phyloP scores from a whole-genome alignment of 2,113 vertebrate genomes.

The Daphoenositta chrysoptera region DNA sequence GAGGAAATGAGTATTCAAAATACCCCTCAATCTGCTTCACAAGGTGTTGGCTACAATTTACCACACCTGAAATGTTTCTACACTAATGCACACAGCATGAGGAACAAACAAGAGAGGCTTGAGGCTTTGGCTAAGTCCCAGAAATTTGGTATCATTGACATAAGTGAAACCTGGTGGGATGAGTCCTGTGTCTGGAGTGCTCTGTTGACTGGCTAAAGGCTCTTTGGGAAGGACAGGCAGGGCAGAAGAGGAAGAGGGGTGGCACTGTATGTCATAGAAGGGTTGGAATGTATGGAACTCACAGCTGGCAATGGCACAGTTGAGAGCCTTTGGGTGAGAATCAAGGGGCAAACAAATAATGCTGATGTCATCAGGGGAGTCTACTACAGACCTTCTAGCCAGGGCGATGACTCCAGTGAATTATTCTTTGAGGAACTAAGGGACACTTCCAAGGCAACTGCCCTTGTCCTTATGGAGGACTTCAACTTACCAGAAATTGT shows the following conservation, averaged over 20 bases:
- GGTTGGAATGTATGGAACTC: neutral
- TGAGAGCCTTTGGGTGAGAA: neutral
- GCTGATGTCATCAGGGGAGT: neutral
- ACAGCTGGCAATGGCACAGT: neutral
- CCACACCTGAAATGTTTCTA: neutral
- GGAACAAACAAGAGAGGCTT: neutral
- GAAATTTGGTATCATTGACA: neutral
- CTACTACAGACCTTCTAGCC: neutral
- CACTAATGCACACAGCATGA: neutral
- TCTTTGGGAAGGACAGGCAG: neutral
- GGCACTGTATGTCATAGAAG: neutral
- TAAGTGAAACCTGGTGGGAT: neutral
- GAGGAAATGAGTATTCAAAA: neutral
- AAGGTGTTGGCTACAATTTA: neutral
- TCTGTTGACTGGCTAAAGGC: neutral
- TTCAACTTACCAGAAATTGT: neutral
- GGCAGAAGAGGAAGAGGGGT: neutral
- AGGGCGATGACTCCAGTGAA: rapidly evolving
- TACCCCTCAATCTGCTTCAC: neutral
- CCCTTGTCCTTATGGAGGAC: neutral
- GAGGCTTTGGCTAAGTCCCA: rapidly evolving
- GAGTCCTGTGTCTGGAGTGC: neutral
- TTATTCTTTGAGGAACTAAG: neutral
- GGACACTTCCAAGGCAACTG: neutral
- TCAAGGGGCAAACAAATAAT: neutral